These are phyloP conservation scores for Erythrocercus mccallii DNA, from an alignment of 2,113 vertebrate genomes.

Conservation along the genomic window DNA sequence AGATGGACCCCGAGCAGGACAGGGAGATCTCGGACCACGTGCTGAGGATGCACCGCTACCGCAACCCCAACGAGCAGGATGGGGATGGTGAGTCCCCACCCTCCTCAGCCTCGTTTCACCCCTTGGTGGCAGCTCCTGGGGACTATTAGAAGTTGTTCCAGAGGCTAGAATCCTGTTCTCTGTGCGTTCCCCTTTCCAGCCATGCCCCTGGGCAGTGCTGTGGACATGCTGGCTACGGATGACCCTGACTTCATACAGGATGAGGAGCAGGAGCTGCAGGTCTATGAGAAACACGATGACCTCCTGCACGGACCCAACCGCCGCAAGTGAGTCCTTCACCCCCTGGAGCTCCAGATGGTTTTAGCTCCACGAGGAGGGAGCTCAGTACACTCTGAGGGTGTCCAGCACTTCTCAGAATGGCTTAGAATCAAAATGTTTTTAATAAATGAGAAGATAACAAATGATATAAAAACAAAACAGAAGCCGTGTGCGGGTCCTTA, in stretches of 20 bases:
- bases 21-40: constrained; percentile 94
- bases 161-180: not conserved
- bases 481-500: not conserved
- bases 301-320: constrained; percentile 87
- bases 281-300: constrained; percentile 94
- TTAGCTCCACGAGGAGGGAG: not conserved
- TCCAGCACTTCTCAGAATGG: not conserved
- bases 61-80: constrained; percentile 89
- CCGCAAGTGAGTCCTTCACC: constrained; percentile 75
- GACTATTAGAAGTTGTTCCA: not conserved
- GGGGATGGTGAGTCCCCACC: constrained; percentile 80
- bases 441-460: not conserved
- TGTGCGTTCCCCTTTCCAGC: constrained; percentile 49
- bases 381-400: not conserved
- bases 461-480: not conserved
- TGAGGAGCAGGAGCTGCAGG: constrained; percentile 87
- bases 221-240: constrained; percentile 89
- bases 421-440: not conserved
- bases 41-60: constrained; percentile 93
- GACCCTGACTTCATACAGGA: constrained; percentile 80
- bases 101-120: too few relatives aligned
- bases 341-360: not conserved
- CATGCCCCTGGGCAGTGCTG: constrained; percentile 85
- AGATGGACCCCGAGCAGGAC: constrained; percentile 95
- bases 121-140: not conserved